Base-by-base conservation (phyloP, 2,888 invertebrate genomes). In the Dasysyrphus albostriatus region DNA sequence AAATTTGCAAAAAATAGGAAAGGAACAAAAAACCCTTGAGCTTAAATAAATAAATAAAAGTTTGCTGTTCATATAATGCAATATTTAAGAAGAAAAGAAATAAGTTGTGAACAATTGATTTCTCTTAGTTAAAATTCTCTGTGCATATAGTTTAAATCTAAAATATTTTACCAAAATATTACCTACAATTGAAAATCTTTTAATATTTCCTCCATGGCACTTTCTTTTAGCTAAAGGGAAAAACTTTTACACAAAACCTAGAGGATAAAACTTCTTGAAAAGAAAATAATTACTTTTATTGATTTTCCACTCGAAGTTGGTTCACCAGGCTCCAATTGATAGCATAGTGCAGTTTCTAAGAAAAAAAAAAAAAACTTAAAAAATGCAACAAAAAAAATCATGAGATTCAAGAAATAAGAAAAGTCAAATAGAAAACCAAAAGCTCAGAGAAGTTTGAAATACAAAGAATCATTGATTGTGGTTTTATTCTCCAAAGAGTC, bases 281-380 rank as follows among this genome's bases (percentile, higher is more conserved):
- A 70, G 70, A 80, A 79, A 80, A 84, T 80, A 80, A 80, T 80
- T 80, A 84, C 80, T 84, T 84, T 76, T 84, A 84, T 84, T 84
- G 83, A 84, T 84, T 84, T 84, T 84, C 65, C 70, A 59, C 83
- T 84, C 59, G 58, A 37, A 72, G 80, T 76, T 80, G 63, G 70
- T 72, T 84, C 61, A 59, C 65, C 80, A 12, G 49, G 49, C 69
- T 79, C 29, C 42, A 65, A 67, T 58, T 84, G 49, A 84, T 76
- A 72, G 51, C 51, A 70, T 63, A 34, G 49, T 24, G n/a, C 7
- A 69, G 78, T 74, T 54, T 59, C 51, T 49, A 42, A 24, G 24
- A 49, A 44, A 14, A 78, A 29, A 44, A 14, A 78, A 29, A 19
- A 42, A 59, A 51, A 49, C 29, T 12, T 5, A 7, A 19, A 59